phyloP scores from a whole-genome alignment of 1,140 invertebrate genomes.

The Eurosta solidaginis region DNA sequence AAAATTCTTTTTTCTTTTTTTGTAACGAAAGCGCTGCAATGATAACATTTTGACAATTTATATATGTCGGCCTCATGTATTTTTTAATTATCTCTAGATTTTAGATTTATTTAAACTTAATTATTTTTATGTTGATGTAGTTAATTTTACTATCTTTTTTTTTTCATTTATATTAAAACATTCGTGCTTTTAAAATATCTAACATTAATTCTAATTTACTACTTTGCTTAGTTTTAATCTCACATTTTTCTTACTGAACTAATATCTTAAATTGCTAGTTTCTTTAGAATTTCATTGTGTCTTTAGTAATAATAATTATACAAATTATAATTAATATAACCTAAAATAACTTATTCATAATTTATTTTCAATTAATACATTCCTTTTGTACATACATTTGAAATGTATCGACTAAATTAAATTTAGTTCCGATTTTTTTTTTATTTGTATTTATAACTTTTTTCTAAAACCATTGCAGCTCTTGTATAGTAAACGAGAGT shows the following conservation, averaged over 20 bases:
- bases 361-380: not conserved
- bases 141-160: not conserved
- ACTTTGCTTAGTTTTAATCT: slow-evolving; percentile 16
- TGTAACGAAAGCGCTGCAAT: not conserved
- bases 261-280: not conserved
- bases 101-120: not conserved
- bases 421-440: too few species aligned
- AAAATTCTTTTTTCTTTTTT: not conserved
- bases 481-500: too few species aligned
- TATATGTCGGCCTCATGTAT: not conserved
- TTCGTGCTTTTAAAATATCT: slow-evolving; percentile 28
- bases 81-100: not conserved
- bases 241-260: not conserved
- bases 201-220: slow-evolving; percentile 13
- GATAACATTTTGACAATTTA: not conserved
- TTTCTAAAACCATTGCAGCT: too few species aligned
- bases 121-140: not conserved
- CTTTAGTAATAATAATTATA: slow-evolving; percentile 10
- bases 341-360: not conserved
- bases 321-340: slow-evolving; percentile 1
- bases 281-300: slow-evolving; percentile 32
- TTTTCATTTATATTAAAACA: not conserved
- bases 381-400: too few species aligned
- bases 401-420: too few species aligned
- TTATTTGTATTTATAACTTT: too few species aligned